These are phyloP conservation scores for Anableps anableps DNA, from an alignment of 2,797 vertebrate genomes.

Conservation along the genomic window DNA sequence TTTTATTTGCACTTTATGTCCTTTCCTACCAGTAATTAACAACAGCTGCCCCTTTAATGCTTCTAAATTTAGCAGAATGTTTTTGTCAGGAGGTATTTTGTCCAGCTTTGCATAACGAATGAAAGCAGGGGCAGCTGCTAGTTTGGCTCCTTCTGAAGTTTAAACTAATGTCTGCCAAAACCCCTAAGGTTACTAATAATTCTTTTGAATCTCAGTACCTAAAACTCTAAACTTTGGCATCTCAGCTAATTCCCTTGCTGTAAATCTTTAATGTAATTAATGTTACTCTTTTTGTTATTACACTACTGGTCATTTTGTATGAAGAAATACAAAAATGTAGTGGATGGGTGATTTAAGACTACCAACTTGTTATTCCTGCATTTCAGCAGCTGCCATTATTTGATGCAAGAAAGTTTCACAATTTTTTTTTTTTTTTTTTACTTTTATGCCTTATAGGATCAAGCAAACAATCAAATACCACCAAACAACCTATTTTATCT, in stretches of 20 bases:
- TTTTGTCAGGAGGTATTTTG: conserved; percentile 9
- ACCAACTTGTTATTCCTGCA: too few relatives aligned
- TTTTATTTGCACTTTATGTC: conserved; percentile 2
- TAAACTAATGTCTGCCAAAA: neutral
- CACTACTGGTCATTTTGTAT: neutral
- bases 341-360: neutral
- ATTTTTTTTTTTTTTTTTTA: neutral
- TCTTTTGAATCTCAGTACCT: neutral
- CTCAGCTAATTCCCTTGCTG: neutral
- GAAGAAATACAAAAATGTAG: neutral
- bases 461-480: neutral
- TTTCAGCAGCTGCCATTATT: neutral
- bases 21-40: conserved; percentile 2
- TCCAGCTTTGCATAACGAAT: conserved; percentile 11
- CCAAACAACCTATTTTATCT: neutral
- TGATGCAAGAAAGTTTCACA: neutral
- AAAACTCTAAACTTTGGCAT: conserved; percentile 1
- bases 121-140: neutral
- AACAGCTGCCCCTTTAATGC: neutral
- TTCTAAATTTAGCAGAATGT: neutral
- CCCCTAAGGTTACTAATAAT: neutral
- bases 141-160: conserved; percentile 3
- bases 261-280: neutral
- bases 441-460: neutral
- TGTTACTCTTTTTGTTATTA: neutral